Conservation (phyloP, 2,888 invertebrate genomes). For the Melanostoma scalare region DNA sequence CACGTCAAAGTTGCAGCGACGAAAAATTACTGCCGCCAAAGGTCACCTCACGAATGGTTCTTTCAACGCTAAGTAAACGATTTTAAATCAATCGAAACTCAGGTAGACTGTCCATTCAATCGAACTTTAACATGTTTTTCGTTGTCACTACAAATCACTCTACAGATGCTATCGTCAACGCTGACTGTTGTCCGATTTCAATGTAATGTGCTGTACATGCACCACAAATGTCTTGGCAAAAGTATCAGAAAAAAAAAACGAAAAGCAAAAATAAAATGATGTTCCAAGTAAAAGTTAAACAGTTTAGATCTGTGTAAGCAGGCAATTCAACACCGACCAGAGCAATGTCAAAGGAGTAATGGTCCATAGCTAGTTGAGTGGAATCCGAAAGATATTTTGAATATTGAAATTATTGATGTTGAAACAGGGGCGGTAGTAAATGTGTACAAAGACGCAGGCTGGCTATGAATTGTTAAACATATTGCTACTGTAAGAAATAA, state of each 20-base stretch:
- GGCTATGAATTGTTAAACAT: too few relatives aligned
- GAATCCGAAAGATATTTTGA: too few relatives aligned
- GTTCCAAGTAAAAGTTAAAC: too few relatives aligned
- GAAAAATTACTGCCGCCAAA: slow-evolving; percentile 63
- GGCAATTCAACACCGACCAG: too few relatives aligned
- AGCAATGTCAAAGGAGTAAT: too few relatives aligned
- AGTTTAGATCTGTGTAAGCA: too few relatives aligned
- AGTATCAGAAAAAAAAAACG: background rate
- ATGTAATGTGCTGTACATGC: slow-evolving; percentile 41
- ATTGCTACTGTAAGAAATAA: too few relatives aligned
- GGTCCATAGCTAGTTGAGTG: too few relatives aligned
- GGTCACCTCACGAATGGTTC: slow-evolving; percentile 57
- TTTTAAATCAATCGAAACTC: slow-evolving; percentile 65
- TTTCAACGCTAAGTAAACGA: slow-evolving; percentile 61
- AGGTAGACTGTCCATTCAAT: slow-evolving; percentile 54
- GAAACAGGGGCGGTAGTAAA: too few relatives aligned
- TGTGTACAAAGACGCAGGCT: too few relatives aligned
- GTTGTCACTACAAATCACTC: slow-evolving; percentile 68
- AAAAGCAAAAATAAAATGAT: too few relatives aligned
- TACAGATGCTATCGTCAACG: slow-evolving; percentile 54
- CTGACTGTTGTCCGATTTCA: slow-evolving; percentile 45
- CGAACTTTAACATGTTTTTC: slow-evolving; percentile 64
- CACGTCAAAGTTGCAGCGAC: slow-evolving; percentile 35
- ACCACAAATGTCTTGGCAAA: slow-evolving; percentile 29
- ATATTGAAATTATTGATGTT: too few relatives aligned